These are phyloP conservation scores for Pelodiscus sinensis DNA, from an alignment of 2,113 vertebrate species.

Conservation along the genomic window DNA sequence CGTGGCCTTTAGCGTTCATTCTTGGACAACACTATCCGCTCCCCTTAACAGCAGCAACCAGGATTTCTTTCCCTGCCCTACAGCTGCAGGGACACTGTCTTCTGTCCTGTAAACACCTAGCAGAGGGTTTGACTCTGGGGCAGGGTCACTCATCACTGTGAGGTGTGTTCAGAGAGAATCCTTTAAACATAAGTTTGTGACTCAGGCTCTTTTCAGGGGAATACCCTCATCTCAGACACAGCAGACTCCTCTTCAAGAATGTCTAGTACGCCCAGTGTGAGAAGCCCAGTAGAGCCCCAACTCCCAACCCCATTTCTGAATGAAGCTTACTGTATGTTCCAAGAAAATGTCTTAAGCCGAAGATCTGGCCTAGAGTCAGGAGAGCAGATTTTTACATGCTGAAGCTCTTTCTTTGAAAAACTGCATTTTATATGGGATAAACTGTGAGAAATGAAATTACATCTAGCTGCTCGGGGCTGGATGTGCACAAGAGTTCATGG, in stretches of 20 bases:
- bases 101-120: fast-evolving
- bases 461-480: fast-evolving
- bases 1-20: not conserved
- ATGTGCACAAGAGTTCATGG: not conserved
- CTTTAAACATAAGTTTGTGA: fast-evolving
- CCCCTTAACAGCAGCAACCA: fast-evolving
- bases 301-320: not conserved
- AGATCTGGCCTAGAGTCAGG: fast-evolving
- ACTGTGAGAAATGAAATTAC: not conserved
- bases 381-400: not conserved
- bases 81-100: fast-evolving
- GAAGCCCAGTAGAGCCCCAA: not conserved
- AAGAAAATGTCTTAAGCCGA: not conserved
- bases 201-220: not conserved
- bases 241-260: not conserved
- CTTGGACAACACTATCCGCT: fast-evolving
- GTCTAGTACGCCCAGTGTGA: not conserved
- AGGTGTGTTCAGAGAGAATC: fast-evolving
- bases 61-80: not conserved
- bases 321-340: fast-evolving
- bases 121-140: fast-evolving
- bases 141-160: fast-evolving
- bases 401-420: not conserved
- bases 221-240: not conserved
- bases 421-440: not conserved